These are phyloP conservation scores for Drosophila picticornis DNA, from an alignment of 2,888 invertebrate species.

Conservation along the genomic window DNA sequence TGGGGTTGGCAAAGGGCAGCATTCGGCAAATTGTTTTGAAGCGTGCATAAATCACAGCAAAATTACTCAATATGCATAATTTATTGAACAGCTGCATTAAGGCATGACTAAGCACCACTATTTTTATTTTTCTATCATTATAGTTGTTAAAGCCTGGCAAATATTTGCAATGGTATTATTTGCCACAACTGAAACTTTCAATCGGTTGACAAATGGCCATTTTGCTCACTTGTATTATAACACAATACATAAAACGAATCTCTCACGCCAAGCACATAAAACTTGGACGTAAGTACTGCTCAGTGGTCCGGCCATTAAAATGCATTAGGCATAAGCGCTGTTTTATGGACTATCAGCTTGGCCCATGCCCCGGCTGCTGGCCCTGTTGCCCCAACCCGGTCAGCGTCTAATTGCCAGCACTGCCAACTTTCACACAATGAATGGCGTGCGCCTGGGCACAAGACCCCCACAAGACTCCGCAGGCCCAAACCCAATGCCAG, in stretches of 20 bases:
- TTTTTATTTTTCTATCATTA: background rate
- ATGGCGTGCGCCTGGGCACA: conserved; percentile 31
- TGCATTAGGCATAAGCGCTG: conserved; percentile 67
- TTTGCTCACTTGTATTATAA: background rate
- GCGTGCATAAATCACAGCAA: conserved; percentile 68
- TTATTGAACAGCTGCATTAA: conserved; percentile 31
- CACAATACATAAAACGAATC: conserved; percentile 7
- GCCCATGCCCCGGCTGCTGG: background rate
- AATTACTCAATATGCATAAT: conserved; percentile 61
- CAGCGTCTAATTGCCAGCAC: conserved; percentile 65
- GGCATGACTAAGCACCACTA: background rate
- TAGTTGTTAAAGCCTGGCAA: background rate
- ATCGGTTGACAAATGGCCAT: conserved; percentile 24
- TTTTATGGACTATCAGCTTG: conserved; percentile 59
- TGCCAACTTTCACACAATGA: conserved; percentile 59
- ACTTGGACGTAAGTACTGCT: conserved; percentile 53
- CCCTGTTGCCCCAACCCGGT: conserved; percentile 1
- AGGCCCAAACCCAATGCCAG: conserved; percentile 1
- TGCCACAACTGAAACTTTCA: conserved; percentile 1
- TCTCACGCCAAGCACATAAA: conserved; percentile 54
- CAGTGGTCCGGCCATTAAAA: conserved; percentile 57
- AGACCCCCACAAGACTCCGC: background rate
- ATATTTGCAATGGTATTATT: background rate
- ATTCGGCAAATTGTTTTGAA: conserved; percentile 66
- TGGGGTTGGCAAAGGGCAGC: background rate